phyloP scores from a whole-genome alignment of 2,797 vertebrate genomes.

The Falco rusticolus region DNA sequence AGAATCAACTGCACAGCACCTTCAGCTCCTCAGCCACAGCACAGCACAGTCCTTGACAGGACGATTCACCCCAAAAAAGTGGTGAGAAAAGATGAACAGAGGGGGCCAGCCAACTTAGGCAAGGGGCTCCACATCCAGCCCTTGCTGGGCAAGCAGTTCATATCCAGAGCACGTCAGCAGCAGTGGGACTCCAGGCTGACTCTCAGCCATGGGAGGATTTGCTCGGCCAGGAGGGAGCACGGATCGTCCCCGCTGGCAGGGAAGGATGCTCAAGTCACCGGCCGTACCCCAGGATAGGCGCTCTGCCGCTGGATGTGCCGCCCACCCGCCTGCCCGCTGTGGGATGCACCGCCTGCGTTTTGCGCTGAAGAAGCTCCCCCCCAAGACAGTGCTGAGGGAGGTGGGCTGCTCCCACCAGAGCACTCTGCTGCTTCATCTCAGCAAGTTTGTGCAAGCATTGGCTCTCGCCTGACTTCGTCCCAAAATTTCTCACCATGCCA shows the following conservation, averaged over 20 bases:
- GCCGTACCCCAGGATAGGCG: not conserved
- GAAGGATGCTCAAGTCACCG: not conserved
- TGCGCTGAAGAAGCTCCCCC: not conserved
- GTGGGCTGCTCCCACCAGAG: not conserved
- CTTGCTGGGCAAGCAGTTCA: not conserved
- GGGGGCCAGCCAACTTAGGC: not conserved
- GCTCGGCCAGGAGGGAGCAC: fast-evolving
- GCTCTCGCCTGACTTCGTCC: constrained; percentile 5
- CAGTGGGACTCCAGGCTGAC: not conserved
- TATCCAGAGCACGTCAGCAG: not conserved
- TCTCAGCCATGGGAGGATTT: not conserved
- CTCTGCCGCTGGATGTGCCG: not conserved
- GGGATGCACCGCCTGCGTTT: fast-evolving
- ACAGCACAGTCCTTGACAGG: fast-evolving
- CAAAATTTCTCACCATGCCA: not conserved
- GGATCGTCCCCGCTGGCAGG: fast-evolving
- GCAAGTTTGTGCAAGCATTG: not conserved
- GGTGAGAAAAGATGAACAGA: not conserved
- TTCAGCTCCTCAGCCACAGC: not conserved
- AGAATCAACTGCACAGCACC: not conserved
- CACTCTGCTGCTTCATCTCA: not conserved
- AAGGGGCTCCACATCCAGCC: not conserved
- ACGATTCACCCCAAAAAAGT: not conserved
- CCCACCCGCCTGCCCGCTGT: fast-evolving
- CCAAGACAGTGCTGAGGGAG: not conserved